Evolutionary conservation across 2,113 vertebrate genomes (phyloP).

Genomic region (Eptesicus fuscus): DNA sequence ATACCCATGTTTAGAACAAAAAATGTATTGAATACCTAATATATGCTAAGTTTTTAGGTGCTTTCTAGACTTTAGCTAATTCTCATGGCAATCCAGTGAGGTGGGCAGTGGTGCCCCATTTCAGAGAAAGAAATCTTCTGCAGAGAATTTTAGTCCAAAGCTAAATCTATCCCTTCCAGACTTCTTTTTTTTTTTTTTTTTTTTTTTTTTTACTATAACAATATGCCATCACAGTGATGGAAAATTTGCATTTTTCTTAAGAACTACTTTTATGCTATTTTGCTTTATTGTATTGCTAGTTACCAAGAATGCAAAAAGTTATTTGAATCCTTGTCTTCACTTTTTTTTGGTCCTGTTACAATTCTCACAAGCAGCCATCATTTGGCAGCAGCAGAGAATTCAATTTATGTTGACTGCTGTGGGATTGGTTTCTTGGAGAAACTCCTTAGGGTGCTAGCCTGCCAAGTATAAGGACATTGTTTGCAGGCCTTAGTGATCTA

Average conservation of each 20-base stretch:
- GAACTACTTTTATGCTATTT: neutral
- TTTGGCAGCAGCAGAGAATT: slow-evolving; percentile 36
- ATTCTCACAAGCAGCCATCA: neutral
- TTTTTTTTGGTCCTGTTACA: neutral
- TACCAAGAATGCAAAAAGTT: neutral
- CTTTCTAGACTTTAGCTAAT: neutral
- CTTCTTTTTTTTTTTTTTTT: neutral
- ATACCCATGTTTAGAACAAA: neutral
- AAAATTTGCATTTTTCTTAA: slow-evolving; percentile 3
- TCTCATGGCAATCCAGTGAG: neutral
- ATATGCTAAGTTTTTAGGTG: neutral
- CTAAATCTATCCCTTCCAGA: neutral
- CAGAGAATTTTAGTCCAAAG: neutral
- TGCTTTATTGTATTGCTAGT: neutral
- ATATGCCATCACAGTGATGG: neutral
- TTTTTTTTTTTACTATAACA: neutral
- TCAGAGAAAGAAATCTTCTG: neutral
- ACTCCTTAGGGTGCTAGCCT: neutral
- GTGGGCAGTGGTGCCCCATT: neutral
- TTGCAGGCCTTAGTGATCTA: neutral
- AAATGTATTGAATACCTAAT: neutral
- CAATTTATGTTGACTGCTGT: slow-evolving; percentile 11
- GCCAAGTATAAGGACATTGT: neutral
- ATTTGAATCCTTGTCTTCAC: neutral
- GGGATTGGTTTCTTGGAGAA: slow-evolving; percentile 38